Evolutionary conservation across 2,113 vertebrate species (phyloP), one percentile per base, ranked within the genome.

Genomic region (Nycticorax nycticorax): DNA sequence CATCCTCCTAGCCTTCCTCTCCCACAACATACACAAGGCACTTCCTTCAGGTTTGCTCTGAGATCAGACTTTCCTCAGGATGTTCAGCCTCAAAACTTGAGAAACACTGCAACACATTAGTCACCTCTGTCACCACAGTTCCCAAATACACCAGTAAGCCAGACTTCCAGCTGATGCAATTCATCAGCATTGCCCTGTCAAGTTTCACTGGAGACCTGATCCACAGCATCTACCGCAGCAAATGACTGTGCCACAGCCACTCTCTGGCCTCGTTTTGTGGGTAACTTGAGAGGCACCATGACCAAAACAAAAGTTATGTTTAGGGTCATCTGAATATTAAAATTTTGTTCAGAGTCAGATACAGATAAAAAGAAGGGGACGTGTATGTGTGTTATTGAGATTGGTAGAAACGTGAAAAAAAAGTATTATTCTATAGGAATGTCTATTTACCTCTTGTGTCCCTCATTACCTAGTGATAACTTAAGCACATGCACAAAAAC

Each of bases 21-120:
- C 92, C 92, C 94, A 91, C 91, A 94, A 85, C 53, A 59, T 55
- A 97, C 74, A 95, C 86, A 96, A 96, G 93, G 64, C 88, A 76
- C 89, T 94, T 96, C 88, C 96, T 95, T 93, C 93, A 96, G 78
- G 78, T 96, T 95, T 91, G 32, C 77, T 95, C 89, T 97, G 94
- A 97, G 94, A 89, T 96, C 95, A 97, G 80, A 95, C 67, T 96
- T 97, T 97, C 97, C 94, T 95, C 94, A 95, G 96, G 96, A 93
- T 96, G 87, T 96, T 93, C 80, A 85, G 89, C 77, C 86, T 97
- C 94, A 95, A 85, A 95, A 78, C 69, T 50, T 88, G 85, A 97
- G 94, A 89, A 92, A 93, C 80, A 59, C 80, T 92, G 66, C 63
- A 96, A 79, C 45, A 68, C 66, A 94, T 97, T 96, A 97, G 95